These are phyloP conservation scores for Acheta domesticus DNA, from an alignment of 2,888 invertebrate genomes.

Conservation along the genomic window DNA sequence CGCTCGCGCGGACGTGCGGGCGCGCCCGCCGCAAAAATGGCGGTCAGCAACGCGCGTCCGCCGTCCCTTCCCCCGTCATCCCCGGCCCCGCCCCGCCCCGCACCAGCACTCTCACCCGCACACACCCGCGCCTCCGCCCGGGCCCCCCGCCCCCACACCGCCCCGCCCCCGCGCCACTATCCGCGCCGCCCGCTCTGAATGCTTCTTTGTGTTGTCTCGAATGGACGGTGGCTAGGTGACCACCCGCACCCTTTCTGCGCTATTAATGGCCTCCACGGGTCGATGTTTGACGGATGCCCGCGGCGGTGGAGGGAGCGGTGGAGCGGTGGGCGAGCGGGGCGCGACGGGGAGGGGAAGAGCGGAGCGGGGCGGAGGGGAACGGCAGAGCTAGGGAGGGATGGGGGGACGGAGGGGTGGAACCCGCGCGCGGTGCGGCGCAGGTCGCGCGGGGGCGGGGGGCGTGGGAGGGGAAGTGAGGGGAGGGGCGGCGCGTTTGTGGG, in stretches of 20 bases:
- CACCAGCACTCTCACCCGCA: no score
- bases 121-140: neutral
- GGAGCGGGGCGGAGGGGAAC: no score
- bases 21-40: neutral
- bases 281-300: conserved; percentile 10
- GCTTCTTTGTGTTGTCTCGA: neutral
- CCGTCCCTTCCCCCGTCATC: neutral
- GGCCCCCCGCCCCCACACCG: neutral
- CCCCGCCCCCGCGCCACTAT: neutral
- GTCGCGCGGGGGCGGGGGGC: no score
- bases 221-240: conserved; percentile 8
- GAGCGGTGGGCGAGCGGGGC: no score
- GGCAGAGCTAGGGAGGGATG: no score
- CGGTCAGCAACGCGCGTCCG: neutral
- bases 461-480: no score
- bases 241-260: neutral
- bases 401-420: no score
- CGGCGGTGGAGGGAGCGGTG: neutral
- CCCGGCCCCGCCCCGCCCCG: neutral
- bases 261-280: conserved; percentile 9
- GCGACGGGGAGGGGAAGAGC: no score
- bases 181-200: neutral
- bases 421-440: no score
- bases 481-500: no score
- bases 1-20: neutral